Evolutionary conservation across 2,888 invertebrate genomes (phyloP), one percentile per base, ranked within the genome.

Genomic region (Lochmaea crataegi): DNA sequence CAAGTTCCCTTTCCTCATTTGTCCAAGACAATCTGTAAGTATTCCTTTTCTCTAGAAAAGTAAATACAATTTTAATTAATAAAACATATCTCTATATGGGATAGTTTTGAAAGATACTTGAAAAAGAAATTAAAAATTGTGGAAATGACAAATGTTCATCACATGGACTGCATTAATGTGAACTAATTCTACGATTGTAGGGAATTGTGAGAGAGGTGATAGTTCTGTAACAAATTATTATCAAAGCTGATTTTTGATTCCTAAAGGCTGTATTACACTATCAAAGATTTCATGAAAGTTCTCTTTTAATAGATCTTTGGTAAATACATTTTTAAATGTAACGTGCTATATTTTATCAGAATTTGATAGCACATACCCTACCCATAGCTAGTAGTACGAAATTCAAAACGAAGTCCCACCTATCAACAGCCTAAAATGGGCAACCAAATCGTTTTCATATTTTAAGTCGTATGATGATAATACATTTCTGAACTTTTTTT

Each of bases 401-500:
- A 45, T 45, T 45, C 45, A 45, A 45, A 45, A 45, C 45, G 45
- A n/a, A n/a, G n/a, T n/a, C n/a, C n/a, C n/a, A n/a, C n/a, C n/a
- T n/a, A 48, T 48, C n/a, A 48, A 48, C n/a, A n/a, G 6, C n/a
- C 4, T 48, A n/a, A n/a, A n/a, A n/a, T 48, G n/a, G n/a, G n/a
- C 1, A 48, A 48, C n/a, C n/a, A n/a, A n/a, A n/a, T n/a, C 4
- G 48, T 48, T 48, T 48, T 48, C 48, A 48, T n/a, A 48, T 48
- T 48, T 48, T n/a, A n/a, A n/a, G n/a, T n/a, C n/a, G n/a, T n/a
- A n/a, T n/a, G n/a, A n/a, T n/a, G n/a, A n/a, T 48, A 11, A 48
- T n/a, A 48, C 48, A 48, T 48, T 48, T 48, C 48, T 48, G 48
- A 48, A 48, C 48, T n/a, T 48, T 48, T 45, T 41, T 41, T 41